Base-by-base conservation (phyloP, 2,888 invertebrate genomes). In the Augochlorella aurata region DNA sequence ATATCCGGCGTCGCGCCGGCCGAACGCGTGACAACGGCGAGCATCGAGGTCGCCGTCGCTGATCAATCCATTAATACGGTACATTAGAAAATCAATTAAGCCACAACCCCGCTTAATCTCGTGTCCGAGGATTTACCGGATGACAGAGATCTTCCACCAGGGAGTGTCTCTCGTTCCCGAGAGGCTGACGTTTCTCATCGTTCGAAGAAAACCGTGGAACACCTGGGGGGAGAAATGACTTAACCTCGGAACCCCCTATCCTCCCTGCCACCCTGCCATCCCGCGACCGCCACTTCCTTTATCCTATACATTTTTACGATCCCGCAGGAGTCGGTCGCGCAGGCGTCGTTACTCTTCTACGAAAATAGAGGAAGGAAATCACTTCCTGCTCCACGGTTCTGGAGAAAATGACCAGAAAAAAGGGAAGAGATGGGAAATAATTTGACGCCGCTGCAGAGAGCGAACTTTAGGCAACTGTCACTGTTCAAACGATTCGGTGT, bases 71-170 rank as follows among this genome's bases (percentile, higher is more conserved):
- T 84, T 85, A 84, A 85, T 84, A 75, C 82, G 74, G 75, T 76
- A 81, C 79, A 86, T 86, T 86, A 85, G 86, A 85, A 86, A 85
- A 87, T 86, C 87, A 86, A 87, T 87, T 85, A 85, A 81, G 83
- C 74, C 78, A 45, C 52, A 76, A 79, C 45, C 76, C 44, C 83
- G 81, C 75, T 85, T 83, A 86, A 86, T 87, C 84, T 72, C 73
- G 75, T 73, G 85, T 85, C 81, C 77, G 74, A 83, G 85, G 85
- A 86, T 84, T 83, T 81, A 76, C 79, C 66, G 50, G 78, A 70
- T 78, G 77, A 18, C 18, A 63, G 29, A 81, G 80, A 58, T 24
- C 58, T 79, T 72, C 74, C 73, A 70, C 45, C 24, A 16, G 38
- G 78, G 75, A 75, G 69, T 71, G 45, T 74, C 74, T 74, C 76